phyloP scores from a whole-genome alignment of 2,113 vertebrate species.

The Bolborhynchus lineola region DNA sequence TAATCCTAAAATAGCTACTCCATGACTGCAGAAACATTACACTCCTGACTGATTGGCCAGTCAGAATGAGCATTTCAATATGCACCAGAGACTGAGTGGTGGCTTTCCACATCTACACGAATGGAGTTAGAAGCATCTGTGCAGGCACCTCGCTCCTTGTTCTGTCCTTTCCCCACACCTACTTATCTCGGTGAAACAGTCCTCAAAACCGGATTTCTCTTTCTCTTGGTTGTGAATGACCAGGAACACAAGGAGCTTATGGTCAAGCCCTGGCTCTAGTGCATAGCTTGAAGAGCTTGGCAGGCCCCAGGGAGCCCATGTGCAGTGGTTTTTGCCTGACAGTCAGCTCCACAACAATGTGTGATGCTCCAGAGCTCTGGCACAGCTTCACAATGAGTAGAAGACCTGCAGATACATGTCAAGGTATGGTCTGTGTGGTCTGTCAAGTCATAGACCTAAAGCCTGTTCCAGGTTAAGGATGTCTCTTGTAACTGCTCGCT shows the following conservation, averaged over 20 bases:
- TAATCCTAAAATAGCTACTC: slow-evolving; percentile 66
- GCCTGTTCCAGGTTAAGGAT: not conserved
- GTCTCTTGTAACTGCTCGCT: accelerated
- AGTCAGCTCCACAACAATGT: not conserved
- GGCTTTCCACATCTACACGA: not conserved
- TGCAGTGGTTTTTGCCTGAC: not conserved
- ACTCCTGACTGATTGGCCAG: slow-evolving; percentile 46
- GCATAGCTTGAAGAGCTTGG: not conserved
- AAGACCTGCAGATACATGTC: accelerated
- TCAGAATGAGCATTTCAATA: slow-evolving; percentile 56
- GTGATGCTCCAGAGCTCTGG: not conserved
- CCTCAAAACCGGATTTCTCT: slow-evolving; percentile 5
- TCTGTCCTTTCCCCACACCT: not conserved
- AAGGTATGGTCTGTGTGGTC: accelerated
- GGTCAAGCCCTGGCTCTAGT: not conserved
- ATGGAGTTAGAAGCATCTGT: not conserved
- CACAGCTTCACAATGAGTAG: not conserved
- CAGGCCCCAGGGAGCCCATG: not conserved
- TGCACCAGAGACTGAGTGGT: slow-evolving; percentile 9
- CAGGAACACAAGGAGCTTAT: slow-evolving; percentile 23
- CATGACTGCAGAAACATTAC: slow-evolving; percentile 45
- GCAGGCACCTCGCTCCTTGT: not conserved
- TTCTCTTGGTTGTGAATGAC: slow-evolving; percentile 23
- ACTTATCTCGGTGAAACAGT: not conserved
- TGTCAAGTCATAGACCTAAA: not conserved